phyloP scores from a whole-genome alignment of 2,797 vertebrate species.

The Poeciliopsis presidionis region DNA sequence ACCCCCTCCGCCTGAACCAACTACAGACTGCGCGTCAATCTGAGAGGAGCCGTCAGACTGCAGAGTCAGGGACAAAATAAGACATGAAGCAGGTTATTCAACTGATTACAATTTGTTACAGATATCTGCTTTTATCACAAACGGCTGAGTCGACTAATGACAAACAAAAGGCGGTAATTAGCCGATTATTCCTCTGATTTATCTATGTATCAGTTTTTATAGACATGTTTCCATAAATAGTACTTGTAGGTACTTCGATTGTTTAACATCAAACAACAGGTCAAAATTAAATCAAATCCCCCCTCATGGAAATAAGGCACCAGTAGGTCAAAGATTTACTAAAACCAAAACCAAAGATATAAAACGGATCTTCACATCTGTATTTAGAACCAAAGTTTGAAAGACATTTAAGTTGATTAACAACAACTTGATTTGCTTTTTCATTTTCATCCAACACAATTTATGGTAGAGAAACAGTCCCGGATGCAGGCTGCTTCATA shows the following conservation, averaged over 20 bases:
- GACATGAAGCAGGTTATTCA: not conserved
- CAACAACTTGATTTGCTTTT: not conserved
- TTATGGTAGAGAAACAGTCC: not conserved
- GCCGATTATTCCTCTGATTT: constrained; percentile 3
- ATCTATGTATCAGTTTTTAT: constrained; percentile 2
- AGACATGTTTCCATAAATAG: not conserved
- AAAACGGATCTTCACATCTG: not conserved
- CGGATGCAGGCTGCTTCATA: not conserved
- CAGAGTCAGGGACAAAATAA: constrained; percentile 61
- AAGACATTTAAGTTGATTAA: not conserved
- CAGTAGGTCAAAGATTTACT: not conserved
- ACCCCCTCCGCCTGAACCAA: constrained; percentile 74
- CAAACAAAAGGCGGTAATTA: not conserved
- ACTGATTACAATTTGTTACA: not conserved
- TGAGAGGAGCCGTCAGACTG: constrained; percentile 94
- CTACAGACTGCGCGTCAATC: constrained; percentile 89
- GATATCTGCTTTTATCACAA: not conserved
- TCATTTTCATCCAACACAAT: not conserved
- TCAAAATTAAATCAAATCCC: not conserved
- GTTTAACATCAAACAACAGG: not conserved
- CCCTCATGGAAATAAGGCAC: not conserved
- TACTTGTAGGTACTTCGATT: not conserved
- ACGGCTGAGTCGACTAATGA: not conserved
- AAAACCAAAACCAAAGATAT: not conserved
- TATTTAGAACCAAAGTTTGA: not conserved